Evolutionary conservation across 2,113 vertebrate species (phyloP).

Genomic region (Echinops telfairi): DNA sequence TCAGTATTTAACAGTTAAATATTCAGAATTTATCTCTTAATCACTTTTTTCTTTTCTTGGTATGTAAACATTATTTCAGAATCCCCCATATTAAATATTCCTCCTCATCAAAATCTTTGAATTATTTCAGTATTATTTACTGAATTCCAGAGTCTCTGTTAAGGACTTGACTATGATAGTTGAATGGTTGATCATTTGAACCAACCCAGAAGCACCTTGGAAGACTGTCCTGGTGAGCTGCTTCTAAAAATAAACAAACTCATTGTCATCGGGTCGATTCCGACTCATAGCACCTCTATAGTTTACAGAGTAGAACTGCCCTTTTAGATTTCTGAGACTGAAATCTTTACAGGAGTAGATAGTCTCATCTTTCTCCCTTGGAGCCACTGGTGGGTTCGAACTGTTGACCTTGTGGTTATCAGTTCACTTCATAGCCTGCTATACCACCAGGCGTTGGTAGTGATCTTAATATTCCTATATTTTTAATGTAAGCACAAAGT

Average conservation of each 20-base stretch:
- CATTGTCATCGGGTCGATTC: no score
- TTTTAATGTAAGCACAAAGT: conserved; percentile 3
- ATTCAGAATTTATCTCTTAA: not conserved
- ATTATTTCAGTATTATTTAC: not conserved
- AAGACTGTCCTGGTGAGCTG: not conserved
- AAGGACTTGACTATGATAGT: not conserved
- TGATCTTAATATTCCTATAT: not conserved
- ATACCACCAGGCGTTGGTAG: no score
- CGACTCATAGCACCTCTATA: no score
- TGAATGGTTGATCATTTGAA: not conserved
- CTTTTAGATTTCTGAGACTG: no score
- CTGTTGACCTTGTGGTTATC: no score
- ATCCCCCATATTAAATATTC: not conserved
- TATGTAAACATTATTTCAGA: not conserved
- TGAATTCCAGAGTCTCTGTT: not conserved
- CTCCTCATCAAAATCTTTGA: not conserved
- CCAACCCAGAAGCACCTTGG: not conserved
- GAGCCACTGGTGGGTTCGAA: no score
- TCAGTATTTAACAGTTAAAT: conserved; percentile 25
- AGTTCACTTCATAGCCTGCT: no score
- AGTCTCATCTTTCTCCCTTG: no score
- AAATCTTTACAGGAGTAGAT: no score
- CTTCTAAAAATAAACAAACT: no score
- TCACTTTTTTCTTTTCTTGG: conserved; percentile 18
- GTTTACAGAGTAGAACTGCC: no score